phyloP scores from a whole-genome alignment of 2,888 invertebrate species.

The Diarsia dahlii region DNA sequence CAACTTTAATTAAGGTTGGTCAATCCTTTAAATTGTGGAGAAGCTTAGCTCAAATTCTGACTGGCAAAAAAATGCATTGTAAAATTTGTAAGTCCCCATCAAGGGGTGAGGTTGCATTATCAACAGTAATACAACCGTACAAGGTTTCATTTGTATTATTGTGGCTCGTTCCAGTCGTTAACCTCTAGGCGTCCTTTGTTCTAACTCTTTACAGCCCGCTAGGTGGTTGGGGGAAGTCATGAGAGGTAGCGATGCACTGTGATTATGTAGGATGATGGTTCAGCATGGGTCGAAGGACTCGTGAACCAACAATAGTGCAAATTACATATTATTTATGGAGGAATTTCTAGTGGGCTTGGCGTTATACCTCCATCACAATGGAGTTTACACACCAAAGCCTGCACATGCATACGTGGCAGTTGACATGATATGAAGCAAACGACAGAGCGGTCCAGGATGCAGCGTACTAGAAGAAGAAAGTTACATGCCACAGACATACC shows the following conservation, averaged over 20 bases:
- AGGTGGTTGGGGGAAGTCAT: conserved; percentile 11
- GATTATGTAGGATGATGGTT: no score
- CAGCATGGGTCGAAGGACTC: no score
- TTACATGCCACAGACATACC: background rate
- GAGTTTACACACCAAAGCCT: background rate
- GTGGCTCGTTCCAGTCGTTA: conserved; percentile 63
- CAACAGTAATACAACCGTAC: conserved; percentile 53
- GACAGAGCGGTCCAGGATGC: no score
- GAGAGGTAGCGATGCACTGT: conserved; percentile 39
- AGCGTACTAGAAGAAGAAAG: no score
- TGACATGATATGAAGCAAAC: no score
- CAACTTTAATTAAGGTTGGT: conserved; percentile 51
- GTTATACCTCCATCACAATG: background rate
- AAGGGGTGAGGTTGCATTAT: conserved; percentile 43
- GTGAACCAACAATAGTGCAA: no score
- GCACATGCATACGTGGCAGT: no score
- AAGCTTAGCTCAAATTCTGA: conserved; percentile 23
- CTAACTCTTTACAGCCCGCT: conserved; percentile 59
- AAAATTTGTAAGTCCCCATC: conserved; percentile 40
- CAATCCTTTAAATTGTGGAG: conserved; percentile 27
- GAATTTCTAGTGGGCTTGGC: background rate
- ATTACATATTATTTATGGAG: background rate
- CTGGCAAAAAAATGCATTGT: conserved; percentile 37
- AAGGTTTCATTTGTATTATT: conserved; percentile 67
- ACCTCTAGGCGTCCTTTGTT: conserved; percentile 62